These are phyloP conservation scores for Cyanoliseus patagonus DNA, from an alignment of 2,113 vertebrate genomes.

Conservation along the genomic window DNA sequence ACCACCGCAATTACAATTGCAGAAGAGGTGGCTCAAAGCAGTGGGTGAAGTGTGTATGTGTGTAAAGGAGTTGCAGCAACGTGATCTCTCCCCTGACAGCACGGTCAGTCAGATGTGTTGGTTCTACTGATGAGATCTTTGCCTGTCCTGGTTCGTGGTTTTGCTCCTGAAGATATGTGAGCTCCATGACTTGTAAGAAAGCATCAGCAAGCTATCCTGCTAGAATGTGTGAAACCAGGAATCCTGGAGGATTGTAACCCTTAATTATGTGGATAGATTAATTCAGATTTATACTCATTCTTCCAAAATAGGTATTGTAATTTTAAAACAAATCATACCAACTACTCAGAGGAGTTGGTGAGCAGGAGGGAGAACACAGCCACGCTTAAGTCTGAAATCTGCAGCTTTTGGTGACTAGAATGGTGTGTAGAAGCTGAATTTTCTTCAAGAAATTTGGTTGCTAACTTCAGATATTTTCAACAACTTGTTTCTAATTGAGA, in stretches of 20 bases:
- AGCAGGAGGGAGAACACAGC: background rate
- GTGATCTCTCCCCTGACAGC: background rate
- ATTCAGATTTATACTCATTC: background rate
- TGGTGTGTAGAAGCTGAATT: background rate
- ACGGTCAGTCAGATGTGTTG: background rate
- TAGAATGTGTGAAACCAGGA: background rate
- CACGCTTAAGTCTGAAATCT: background rate
- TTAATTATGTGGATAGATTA: background rate
- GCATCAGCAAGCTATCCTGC: background rate
- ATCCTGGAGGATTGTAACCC: background rate
- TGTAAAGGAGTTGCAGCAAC: background rate
- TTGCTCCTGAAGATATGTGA: background rate
- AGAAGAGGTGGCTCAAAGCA: background rate
- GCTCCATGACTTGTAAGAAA: background rate
- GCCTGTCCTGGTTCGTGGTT: background rate
- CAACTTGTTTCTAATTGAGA: background rate
- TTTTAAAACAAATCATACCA: background rate
- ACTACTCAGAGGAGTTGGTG: background rate
- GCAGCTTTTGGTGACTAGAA: background rate
- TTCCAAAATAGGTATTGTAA: background rate
- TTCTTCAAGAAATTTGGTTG: background rate
- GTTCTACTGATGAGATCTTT: background rate
- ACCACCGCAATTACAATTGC: fast-evolving
- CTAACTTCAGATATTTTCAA: background rate
- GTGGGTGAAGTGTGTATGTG: background rate